Evolutionary conservation across 2,797 vertebrate genomes (phyloP).

Genomic region (Paramormyrops hopkinsi): DNA sequence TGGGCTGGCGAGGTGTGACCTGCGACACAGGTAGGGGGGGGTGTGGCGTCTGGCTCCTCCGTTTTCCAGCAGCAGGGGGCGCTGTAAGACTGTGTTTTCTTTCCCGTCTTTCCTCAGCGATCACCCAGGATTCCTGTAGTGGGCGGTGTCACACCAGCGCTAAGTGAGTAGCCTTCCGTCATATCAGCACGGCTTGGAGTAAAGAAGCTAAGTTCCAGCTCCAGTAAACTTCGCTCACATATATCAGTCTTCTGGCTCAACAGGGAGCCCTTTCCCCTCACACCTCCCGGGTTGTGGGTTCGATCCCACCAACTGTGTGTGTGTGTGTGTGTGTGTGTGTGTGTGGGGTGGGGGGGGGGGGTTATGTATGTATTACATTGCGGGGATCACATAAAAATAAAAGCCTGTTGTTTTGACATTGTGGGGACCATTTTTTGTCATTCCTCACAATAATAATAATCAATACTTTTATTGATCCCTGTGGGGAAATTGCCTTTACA

Average conservation of each 20-base stretch:
- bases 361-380: too few species aligned
- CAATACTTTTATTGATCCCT: too few species aligned
- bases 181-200: not conserved
- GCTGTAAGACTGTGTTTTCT: constrained; percentile 8
- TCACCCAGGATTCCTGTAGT: constrained; percentile 68
- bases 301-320: not conserved
- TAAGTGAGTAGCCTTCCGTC: constrained; percentile 66
- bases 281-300: not conserved
- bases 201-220: not conserved
- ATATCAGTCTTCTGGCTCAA: not conserved
- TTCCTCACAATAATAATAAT: too few species aligned
- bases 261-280: not conserved
- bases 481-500: too few species aligned
- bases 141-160: constrained; percentile 81
- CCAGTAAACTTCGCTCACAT: not conserved
- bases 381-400: too few species aligned
- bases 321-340: too few species aligned
- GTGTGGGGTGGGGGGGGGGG: too few species aligned
- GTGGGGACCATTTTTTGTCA: too few species aligned
- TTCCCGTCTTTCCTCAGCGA: constrained; percentile 59
- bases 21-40: constrained; percentile 63
- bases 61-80: not conserved
- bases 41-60: not conserved
- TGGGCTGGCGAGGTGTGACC: constrained; percentile 77
- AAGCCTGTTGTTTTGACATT: too few species aligned